Evolutionary conservation across 2,113 vertebrate species (phyloP), one percentile per base, ranked within the genome.

Genomic region (Callospermophilus lateralis): DNA sequence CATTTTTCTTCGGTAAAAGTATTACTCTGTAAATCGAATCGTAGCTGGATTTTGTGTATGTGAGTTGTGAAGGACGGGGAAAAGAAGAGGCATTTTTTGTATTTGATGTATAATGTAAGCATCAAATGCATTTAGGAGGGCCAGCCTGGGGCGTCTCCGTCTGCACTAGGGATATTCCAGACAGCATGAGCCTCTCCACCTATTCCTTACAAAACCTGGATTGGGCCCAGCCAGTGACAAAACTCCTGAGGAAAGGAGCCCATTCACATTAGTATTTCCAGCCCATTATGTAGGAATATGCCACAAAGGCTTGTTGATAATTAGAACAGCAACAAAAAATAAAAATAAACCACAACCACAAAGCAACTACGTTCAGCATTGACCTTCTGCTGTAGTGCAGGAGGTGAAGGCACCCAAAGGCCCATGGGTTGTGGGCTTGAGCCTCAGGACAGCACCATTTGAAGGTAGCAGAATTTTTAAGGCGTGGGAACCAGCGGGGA

Each of bases 1-100:
- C 80, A 45, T 30, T 58, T 93, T 90, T 63, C 84, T 22, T 51
- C 61, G 84, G 7, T 48, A 80, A 91, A 90, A 83, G 22, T 89
- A 58, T 88, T 30, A 51, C 45, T 13, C 5, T 22, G 26, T 58
- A 79, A 84, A 63, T 93, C 20, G 65, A 81, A 79, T 26, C 63
- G 76, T 83, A 96, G 58, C 39, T n/a, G 39, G 10, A 42, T 1
- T 68, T 30, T 51, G 84, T 95, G 6, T 70, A 74, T 81, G 63
- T 28, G 11, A 37, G 17, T 48, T 63, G 11, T 77, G 32, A 42
- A 48, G 20, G 70, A 67, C 51, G 17, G 34, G 51, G 89, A 65
- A 63, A 24, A 68, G 26, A 48, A 19, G 61, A 61, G 7, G 13
- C 3, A 67, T 26, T 51, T 51, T 51, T 55, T 68, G 73, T 51